Evolutionary conservation across 1,140 invertebrate species (phyloP), one percentile per base, ranked within the genome.

Genomic region (Hypothenemus hampei): DNA sequence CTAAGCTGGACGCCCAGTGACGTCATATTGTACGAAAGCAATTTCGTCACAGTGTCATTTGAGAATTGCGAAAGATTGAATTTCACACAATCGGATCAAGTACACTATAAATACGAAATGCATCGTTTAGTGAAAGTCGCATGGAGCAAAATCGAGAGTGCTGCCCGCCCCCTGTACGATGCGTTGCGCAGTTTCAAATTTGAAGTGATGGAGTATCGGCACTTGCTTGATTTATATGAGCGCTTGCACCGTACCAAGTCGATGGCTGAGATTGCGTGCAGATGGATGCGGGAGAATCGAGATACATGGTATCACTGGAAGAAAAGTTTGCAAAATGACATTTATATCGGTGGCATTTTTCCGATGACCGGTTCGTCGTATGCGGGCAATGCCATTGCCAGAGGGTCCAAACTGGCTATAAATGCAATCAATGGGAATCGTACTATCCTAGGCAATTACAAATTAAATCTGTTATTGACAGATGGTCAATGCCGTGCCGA

Each of bases 401-500:
- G 77, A 52, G 86, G 81, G 16, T 83, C 85, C 3, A 53, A 70
- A 33, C 78, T 87, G 74, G 89, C 89, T 0, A 72, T 77, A 13
- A 65, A 78, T 0, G 77, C 81, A 3, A 77, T 91, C 23, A 91
- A 92, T 64, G 46, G 62, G 0, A 82, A 87, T 64, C 59, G 64
- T 0, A 72, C 71, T 0, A 65, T 89, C 15, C 66, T 91, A 7
- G 69, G 72, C 0, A 78, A 85, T 60, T 85, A 88, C 62, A 72
- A 78, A 8, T 65, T 92, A 1, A 66, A 77, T 7, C 50, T 90
- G 10, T 46, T 80, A 4, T 71, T 76, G 0, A 73, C 76, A 21
- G 80, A 91, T 64, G 88, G 86, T 0, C 75, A 84, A 52, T 93
- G 89, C 68, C 77, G 80, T 45, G 73, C 86, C 0, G 87, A 90